phyloP scores from a whole-genome alignment of 2,888 invertebrate genomes.

The Ryuthela nishihirai region DNA sequence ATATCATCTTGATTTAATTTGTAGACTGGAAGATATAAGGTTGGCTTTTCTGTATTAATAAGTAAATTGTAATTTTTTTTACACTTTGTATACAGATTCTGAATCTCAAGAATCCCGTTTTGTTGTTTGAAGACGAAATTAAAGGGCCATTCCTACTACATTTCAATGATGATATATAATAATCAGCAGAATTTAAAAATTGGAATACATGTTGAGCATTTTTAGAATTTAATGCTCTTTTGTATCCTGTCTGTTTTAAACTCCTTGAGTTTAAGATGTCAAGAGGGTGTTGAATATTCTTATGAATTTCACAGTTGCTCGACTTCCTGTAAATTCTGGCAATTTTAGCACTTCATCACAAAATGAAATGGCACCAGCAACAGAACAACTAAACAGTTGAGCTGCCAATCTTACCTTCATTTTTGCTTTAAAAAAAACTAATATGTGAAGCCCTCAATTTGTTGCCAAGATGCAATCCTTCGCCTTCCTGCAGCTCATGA shows the following conservation, averaged over 20 bases:
- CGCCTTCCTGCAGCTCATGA: conserved; percentile 1
- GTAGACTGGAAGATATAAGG: background rate
- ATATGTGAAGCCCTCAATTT: conserved; percentile 4
- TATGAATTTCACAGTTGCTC: conserved; percentile 3
- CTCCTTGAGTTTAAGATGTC: conserved; percentile 2
- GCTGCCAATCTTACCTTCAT: conserved; percentile 15
- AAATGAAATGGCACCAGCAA: conserved; percentile 13
- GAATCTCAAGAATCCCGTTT: conserved; percentile 8
- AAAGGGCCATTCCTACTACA: background rate
- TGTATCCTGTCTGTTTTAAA: background rate
- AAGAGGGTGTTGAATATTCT: background rate
- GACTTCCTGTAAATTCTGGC: background rate
- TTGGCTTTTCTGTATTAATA: background rate
- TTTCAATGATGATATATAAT: background rate
- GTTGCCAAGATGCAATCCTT: conserved; percentile 7
- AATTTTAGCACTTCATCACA: conserved; percentile 1
- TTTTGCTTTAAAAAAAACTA: background rate
- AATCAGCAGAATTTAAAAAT: background rate
- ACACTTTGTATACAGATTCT: background rate
- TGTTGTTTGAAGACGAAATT: background rate
- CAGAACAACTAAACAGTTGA: conserved; percentile 3
- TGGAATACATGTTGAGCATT: background rate
- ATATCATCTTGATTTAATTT: conserved; percentile 1
- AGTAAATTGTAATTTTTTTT: background rate
- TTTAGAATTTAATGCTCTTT: background rate